Base-by-base conservation (phyloP, 2,113 vertebrate genomes). In the Ahaetulla prasina region DNA sequence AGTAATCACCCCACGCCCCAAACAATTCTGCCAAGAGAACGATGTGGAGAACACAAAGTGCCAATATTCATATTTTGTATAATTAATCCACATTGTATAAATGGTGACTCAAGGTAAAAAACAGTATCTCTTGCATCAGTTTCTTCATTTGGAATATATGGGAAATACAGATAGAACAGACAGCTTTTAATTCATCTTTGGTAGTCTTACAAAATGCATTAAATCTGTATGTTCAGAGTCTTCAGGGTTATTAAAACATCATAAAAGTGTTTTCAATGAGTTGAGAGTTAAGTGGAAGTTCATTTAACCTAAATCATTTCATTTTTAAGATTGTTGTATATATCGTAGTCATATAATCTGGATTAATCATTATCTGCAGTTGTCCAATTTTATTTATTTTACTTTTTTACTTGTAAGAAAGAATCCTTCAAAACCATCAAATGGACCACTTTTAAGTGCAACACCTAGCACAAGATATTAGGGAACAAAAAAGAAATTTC, bases 41-140 rank as follows among this genome's bases (percentile, higher is more conserved):
- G 89, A 1, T 90, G 93, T 47, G 54, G 93, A 85, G 89, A 89
- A 93, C 16, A 47, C 43, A 94, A 97, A 96, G 94, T 18, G 94
- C n/a, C 94, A 94, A 94, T 95, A 94, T 95, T 92, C 60, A 45
- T 10, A 96, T 96, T 95, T 96, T 93, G 95, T 94, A 93, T 90
- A 93, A 89, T 96, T 94, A 96, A 94, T 0, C 20, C 0, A 60
- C 91, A 93, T 89, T 94, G 88, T 94, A 94, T 93, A 93, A 96
- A 92, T 4, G 87, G 93, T 92, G 60, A 93, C 92, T 92, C 85
- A 92, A 95, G 95, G 22, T 25, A 39, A 95, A 68, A 35, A 87
- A 93, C 50, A 35, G 45, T 54, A 91, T 0, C 12, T 55, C 92
- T 93, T 93, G 47, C 47, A 60, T 45, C 18, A 30, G 18, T 10